Base-by-base conservation (phyloP, 2,797 vertebrate species). In the Mormyrus hasselquistii region DNA sequence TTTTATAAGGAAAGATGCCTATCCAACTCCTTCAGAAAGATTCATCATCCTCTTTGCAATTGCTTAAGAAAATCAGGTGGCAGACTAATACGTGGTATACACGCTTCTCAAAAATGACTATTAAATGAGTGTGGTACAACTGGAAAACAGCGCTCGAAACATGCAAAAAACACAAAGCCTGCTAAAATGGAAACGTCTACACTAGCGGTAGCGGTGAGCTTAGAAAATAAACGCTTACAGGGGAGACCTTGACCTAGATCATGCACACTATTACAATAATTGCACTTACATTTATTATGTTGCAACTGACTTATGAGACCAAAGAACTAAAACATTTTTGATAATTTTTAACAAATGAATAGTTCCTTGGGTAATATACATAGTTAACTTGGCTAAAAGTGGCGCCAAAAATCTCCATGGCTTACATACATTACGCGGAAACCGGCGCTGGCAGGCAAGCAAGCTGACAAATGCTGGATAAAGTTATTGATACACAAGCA, bases 371-470 rank as follows among this genome's bases (percentile, higher is more conserved):
- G n/a, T 12, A 22, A 14, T 29, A 52, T 14, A 52, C 8, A n/a
- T 29, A 34, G 53, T 59, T 89, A 92, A 91, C 89, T 91, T 92
- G 91, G 90, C 91, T 93, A 96, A 93, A 97, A 97, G 96, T 97
- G 96, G 96, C 96, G 96, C 96, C 96, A 97, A 96, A 95, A 86
- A 59, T 41, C 52, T 87, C 62, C 16, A 34, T 62, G 53, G 14
- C 85, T 87, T 44, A 25, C 85, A n/a, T 53, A 50, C n/a, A 3
- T 52, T n/a, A 38, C 82, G 82, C 44, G 82, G 44, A 52, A 55
- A 55, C 25, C 84, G 29, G 85, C 53, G 34, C 14, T 7, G 38
- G 16, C 19, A 16, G 50, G 19, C 52, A 22, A 22, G 29, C 83
- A 7, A 25, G 49, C 49, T n/a, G 29, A 59, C 34, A 59, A 59